Conservation (phyloP, 2,113 vertebrate genomes). For the Okapia johnstoni region DNA sequence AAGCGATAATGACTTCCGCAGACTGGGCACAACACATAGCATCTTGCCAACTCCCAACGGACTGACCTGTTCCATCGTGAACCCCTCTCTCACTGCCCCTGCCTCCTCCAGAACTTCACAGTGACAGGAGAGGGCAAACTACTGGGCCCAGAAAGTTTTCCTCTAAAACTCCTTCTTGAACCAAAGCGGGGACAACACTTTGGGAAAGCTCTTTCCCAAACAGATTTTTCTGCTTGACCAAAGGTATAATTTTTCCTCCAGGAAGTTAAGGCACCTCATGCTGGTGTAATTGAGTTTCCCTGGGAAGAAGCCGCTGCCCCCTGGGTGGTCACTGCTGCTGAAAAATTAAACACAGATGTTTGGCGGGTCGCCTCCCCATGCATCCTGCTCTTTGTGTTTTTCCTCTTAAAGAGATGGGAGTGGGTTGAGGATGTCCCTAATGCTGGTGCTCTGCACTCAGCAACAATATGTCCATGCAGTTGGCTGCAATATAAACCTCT, state of each 20-base stretch:
- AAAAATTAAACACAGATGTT: conserved; percentile 72
- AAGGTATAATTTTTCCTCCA: conserved; percentile 62
- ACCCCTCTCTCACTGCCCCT: neutral
- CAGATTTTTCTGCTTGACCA: conserved; percentile 56
- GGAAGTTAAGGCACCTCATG: conserved; percentile 64
- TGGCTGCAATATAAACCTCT: neutral
- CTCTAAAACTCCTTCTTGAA: neutral
- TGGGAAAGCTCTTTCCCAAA: conserved; percentile 44
- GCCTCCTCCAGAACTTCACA: neutral
- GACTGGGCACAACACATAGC: neutral
- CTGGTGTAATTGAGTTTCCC: conserved; percentile 63
- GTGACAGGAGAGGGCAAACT: neutral
- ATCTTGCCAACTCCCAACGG: neutral
- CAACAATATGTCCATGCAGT: neutral
- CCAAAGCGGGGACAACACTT: neutral
- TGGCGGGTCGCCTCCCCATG: conserved; percentile 41
- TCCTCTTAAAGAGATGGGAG: conserved; percentile 2
- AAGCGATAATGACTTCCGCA: neutral
- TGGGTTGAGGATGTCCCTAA: neutral
- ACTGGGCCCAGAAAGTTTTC: neutral
- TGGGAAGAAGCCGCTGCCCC: conserved; percentile 65
- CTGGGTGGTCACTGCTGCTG: conserved; percentile 66
- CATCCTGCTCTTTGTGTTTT: conserved; percentile 30
- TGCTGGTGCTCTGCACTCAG: neutral
- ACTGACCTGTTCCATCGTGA: neutral